Percentiles rank a stretch among this genome's conserved stretches.
Evolutionary conservation across 2,797 vertebrate genomes (phyloP).

Genomic region (Sebastolobus alascanus): DNA sequence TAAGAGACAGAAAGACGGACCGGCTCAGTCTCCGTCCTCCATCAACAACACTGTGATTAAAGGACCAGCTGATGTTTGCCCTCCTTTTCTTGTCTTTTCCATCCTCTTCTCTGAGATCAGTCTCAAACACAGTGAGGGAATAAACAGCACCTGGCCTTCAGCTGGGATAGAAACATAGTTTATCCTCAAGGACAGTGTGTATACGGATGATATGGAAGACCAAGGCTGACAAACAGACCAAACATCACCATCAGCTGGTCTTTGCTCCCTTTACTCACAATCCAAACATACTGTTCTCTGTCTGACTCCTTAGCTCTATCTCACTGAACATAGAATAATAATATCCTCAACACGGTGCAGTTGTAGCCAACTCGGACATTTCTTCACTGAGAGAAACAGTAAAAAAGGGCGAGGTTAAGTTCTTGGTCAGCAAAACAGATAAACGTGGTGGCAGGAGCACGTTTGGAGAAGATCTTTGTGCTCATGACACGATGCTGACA

Average conservation of each 20-base stretch:
- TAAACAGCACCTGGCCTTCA: not conserved
- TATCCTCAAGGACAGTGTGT: not conserved
- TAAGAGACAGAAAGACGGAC: constrained; percentile 1
- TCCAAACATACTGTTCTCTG: not conserved
- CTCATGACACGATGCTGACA: too few species aligned
- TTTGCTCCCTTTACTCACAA: not conserved
- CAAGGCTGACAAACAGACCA: constrained; percentile 20
- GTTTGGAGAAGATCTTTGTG: not conserved
- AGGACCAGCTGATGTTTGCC: constrained; percentile 1
- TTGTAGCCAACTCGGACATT: not conserved
- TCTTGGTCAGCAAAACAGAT: not conserved
- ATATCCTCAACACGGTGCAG: too few species aligned
- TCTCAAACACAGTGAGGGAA: not conserved
- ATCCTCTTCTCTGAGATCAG: not conserved
- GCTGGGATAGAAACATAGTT: not conserved
- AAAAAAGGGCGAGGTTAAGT: not conserved
- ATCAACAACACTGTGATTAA: not conserved
- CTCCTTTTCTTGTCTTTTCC: not conserved
- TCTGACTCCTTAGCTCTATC: not conserved
- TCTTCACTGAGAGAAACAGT: not conserved
- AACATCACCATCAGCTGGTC: constrained; percentile 13
- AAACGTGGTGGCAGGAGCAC: not conserved
- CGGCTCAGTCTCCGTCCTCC: constrained; percentile 3
- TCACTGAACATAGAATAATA: not conserved
- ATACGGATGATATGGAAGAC: not conserved